These are phyloP conservation scores for Ageneiosus marmoratus DNA, from an alignment of 2,113 vertebrate species.

Conservation along the genomic window DNA sequence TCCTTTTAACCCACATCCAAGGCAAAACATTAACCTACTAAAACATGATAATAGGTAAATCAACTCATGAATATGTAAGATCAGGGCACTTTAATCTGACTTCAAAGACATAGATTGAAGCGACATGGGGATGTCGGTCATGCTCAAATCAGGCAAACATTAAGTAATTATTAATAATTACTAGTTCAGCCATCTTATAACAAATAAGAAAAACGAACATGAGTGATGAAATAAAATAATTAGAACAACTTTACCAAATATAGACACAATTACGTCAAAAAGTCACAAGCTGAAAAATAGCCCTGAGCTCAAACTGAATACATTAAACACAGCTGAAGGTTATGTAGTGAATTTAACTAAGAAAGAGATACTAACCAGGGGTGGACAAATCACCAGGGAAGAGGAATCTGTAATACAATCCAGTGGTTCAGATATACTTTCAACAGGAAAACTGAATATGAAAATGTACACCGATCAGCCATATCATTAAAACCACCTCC, in stretches of 20 bases:
- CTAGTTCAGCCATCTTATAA: background rate
- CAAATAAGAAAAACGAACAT: background rate
- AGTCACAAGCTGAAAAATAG: background rate
- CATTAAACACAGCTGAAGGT: background rate
- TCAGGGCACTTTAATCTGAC: background rate
- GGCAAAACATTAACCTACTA: background rate
- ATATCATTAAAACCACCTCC: no score
- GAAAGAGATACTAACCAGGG: background rate
- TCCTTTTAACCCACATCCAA: background rate
- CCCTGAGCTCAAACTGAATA: conserved; percentile 2
- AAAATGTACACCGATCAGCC: no score
- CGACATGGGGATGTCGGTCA: background rate
- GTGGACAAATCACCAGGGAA: conserved; percentile 8
- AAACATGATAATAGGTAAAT: conserved; percentile 21
- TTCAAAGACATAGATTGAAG: background rate
- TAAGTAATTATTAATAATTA: background rate
- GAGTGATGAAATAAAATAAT: background rate
- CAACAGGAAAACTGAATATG: no score
- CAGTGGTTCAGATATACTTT: no score
- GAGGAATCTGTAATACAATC: no score
- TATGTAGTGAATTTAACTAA: background rate
- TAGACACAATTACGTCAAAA: background rate
- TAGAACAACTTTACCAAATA: background rate
- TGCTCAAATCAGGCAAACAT: background rate
- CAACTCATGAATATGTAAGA: conserved; percentile 12